phyloP scores from a whole-genome alignment of 2,113 vertebrate genomes.

The Myrmophylax atrothorax region DNA sequence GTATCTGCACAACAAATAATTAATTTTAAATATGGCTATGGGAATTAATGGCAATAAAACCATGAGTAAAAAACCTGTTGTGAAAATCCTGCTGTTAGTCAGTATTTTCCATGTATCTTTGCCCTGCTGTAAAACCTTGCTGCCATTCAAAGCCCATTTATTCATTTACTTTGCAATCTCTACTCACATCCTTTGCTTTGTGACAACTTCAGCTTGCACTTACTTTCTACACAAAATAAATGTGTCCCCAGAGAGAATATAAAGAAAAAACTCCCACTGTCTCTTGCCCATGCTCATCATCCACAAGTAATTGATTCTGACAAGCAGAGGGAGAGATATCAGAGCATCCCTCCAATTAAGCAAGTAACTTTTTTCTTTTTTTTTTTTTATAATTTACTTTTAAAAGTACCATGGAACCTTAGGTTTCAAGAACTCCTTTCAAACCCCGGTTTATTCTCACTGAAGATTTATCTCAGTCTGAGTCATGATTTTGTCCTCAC shows the following conservation, averaged over 20 bases:
- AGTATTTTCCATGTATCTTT: background rate
- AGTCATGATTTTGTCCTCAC: background rate
- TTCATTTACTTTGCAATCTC: background rate
- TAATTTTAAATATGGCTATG: background rate
- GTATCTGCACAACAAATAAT: background rate
- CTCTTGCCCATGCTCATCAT: constrained; percentile 40
- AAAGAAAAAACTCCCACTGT: constrained; percentile 13
- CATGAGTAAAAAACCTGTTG: background rate
- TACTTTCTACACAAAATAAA: constrained; percentile 13
- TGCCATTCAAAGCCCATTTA: constrained; percentile 5
- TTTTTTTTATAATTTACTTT: background rate
- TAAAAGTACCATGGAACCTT: background rate
- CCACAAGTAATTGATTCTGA: constrained; percentile 4
- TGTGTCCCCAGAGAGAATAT: background rate
- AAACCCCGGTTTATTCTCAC: background rate
- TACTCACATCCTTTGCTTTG: background rate
- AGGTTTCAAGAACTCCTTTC: background rate
- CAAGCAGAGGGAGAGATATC: background rate
- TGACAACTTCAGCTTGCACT: background rate
- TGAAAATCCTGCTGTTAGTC: background rate
- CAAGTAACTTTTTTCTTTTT: background rate
- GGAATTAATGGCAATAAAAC: constrained; percentile 14
- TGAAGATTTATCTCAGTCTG: background rate
- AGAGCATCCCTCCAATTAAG: background rate
- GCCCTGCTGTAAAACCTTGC: background rate